Evolutionary conservation across 1,140 invertebrate genomes (phyloP), one percentile per base, ranked within the genome.

Genomic region (Aphelenchoides fujianensis): DNA sequence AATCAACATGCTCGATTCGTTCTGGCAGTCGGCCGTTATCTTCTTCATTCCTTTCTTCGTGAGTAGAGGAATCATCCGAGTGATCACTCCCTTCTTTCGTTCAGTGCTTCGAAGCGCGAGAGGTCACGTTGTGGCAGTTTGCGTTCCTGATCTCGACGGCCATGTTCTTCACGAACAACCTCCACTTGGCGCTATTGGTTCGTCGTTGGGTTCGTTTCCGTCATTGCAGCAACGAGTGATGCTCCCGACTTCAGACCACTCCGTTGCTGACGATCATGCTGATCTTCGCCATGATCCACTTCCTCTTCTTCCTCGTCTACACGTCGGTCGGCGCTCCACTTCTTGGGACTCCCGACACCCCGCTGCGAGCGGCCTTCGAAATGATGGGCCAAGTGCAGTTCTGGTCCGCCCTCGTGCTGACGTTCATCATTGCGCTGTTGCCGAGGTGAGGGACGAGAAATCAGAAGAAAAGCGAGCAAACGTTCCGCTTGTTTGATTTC

Each of bases 11-110:
- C 85, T 90, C 19, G 94, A 98, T 88, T 89, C 92, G 54, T 84
- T 96, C 2, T 97, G 94, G 87, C 93, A 97, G 86, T 94, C 92
- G 86, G 87, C 93, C 32, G 89, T 92, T 57, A 90, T 97, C 72
- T 97, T 94, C 87, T 97, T 94, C 87, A 86, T 92, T 52, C 89
- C 90, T 70, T 88, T 90, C 81, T 88, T 87, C 78, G 90, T 91
- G 86, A 88, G 85, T 75, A 12, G 16, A 12, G n/a, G n/a, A n/a
- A 66, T 66, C 63, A n/a, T 19, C 7, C 55, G 19, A 7, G 5
- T 5, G 19, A 12, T 66, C 30, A 66, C 37, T 19, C 62, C n/a
- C 1, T 34, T n/a, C 16, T 0, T 32, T 32, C 28, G 23, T 66
- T 64, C 32, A 66, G 63, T 66, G 63, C 7, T 66, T 66, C 63